A percentile compares a stretch with the other conserved stretches of the same genome.
Conservation (phyloP, 1,140 invertebrate species). For the Bombus sibiricus region DNA sequence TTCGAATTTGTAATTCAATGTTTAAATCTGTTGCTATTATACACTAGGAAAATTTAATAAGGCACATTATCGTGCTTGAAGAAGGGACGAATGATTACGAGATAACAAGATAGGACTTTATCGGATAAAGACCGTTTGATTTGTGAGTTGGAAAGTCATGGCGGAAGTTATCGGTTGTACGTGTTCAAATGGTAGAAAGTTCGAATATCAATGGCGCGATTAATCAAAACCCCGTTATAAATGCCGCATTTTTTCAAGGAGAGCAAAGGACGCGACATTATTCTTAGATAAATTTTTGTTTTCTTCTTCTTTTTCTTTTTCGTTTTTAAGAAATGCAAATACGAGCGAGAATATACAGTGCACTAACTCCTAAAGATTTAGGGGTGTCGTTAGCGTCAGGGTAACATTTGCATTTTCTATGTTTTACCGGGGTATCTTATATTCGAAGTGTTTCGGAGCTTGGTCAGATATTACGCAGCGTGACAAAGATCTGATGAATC, state of each 20-base stretch:
- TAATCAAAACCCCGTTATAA: neutral
- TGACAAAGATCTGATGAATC: slow-evolving; percentile 29
- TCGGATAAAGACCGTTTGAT: slow-evolving; percentile 12
- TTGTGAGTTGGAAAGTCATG: neutral
- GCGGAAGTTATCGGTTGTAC: slow-evolving; percentile 10
- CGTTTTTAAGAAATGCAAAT: neutral
- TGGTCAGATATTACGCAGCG: slow-evolving; percentile 9
- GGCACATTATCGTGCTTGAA: neutral
- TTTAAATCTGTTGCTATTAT: neutral
- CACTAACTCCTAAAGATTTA: neutral
- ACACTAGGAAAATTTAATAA: neutral
- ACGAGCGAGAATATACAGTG: neutral
- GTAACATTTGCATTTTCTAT: slow-evolving; percentile 13
- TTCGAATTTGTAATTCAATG: neutral
- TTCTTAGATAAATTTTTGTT: neutral
- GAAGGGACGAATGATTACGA: neutral
- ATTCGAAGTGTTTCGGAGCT: neutral
- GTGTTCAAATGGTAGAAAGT: neutral
- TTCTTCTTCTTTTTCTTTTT: neutral
- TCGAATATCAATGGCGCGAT: slow-evolving; percentile 4
- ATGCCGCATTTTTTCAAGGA: neutral
- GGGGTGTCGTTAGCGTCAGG: neutral
- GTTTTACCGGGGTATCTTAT: neutral
- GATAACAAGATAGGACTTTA: slow-evolving; percentile 16
- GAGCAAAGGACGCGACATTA: too few species aligned